Base-by-base conservation (phyloP, 2,888 invertebrate genomes). In the Chloroclystis v-ata region DNA sequence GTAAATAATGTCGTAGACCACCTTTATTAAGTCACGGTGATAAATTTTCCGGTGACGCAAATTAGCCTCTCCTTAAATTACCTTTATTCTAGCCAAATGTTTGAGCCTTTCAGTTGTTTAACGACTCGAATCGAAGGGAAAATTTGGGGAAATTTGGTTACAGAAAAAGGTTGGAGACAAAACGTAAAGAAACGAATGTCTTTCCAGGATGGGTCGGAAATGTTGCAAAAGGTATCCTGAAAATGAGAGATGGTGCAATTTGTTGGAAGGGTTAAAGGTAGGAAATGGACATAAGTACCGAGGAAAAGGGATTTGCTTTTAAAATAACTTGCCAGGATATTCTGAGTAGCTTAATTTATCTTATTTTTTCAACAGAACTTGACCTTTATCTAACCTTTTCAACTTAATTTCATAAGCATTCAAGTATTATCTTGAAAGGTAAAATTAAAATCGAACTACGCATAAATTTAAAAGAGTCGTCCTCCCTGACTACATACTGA, bases 1-100 rank as follows among this genome's bases (percentile, higher is more conserved):
- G 45, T 56, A 52, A 56, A 56, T 52, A 52, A 54, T 50, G 50
- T 49, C 29, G 46, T 44, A 55, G 49, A 55, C 53, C 53, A 57
- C 50, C 48, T 54, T 56, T 44, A 54, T 52, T 42, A 54, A 45
- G 44, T 50, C 24, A 37, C 9, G 30, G 32, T 28, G 24, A 45
- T 53, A 51, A 56, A 49, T 49, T 49, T n/a, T 46, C 32, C 28
- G 29, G 10, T 43, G 33, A 43, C 37, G 9, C 43, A 52, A 57
- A 57, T 54, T 52, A 44, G 33, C 44, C 47, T 52, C 47, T 49
- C 43, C 46, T 47, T 28, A 25, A 43, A 43, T 29, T 39, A 41
- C 43, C 28, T 37, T 47, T 40, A 37, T 47, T 50, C 26, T 35
- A 35, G 35, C 14, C 29, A 42, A 20, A 28, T 42, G 43, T 44